A percentile compares a stretch with the other conserved stretches of the same genome.
Conservation (phyloP, 1,140 invertebrate genomes). For the Drosophila pseudoobscura region DNA sequence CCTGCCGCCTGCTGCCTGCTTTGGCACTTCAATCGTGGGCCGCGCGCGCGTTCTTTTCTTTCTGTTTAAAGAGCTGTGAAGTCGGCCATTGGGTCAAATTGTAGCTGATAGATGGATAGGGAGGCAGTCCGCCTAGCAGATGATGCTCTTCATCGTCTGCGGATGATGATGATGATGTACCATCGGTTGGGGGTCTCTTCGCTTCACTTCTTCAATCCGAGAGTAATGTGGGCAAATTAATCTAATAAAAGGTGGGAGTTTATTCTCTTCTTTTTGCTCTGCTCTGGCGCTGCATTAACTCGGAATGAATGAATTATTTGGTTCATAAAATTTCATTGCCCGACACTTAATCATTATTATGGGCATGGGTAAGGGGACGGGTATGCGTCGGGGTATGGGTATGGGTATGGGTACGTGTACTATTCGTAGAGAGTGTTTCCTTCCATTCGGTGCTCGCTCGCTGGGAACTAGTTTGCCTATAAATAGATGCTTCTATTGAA, state of each 20-base stretch:
- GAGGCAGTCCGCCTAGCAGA: conserved; percentile 26
- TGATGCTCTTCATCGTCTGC: conserved; percentile 24
- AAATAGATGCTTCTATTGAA: conserved; percentile 47
- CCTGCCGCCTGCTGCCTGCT: conserved; percentile 2
- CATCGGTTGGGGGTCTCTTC: conserved; percentile 53
- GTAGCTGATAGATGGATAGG: conserved; percentile 67
- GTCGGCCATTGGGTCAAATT: conserved; percentile 80
- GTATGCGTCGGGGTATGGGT: conserved; percentile 10
- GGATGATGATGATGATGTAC: conserved; percentile 58
- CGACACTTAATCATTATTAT: conserved; percentile 55
- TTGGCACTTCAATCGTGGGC: conserved; percentile 38
- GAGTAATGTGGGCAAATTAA: conserved; percentile 75
- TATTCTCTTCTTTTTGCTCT: conserved; percentile 17
- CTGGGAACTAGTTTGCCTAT: conserved; percentile 48
- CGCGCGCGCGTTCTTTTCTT: conserved; percentile 29
- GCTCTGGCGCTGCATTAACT: conserved; percentile 34
- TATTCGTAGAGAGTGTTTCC: background rate
- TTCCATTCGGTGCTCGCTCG: too few species aligned
- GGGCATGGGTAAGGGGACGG: conserved; percentile 1
- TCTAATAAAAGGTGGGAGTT: conserved; percentile 80
- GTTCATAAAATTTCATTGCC: conserved; percentile 58
- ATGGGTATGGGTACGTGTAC: conserved; percentile 18
- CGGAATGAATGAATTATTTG: conserved; percentile 47
- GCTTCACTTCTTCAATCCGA: conserved; percentile 13
- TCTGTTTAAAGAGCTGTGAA: conserved; percentile 69